Base-by-base conservation (phyloP, 2,797 vertebrate genomes). In the Lithobates sylvaticus region DNA sequence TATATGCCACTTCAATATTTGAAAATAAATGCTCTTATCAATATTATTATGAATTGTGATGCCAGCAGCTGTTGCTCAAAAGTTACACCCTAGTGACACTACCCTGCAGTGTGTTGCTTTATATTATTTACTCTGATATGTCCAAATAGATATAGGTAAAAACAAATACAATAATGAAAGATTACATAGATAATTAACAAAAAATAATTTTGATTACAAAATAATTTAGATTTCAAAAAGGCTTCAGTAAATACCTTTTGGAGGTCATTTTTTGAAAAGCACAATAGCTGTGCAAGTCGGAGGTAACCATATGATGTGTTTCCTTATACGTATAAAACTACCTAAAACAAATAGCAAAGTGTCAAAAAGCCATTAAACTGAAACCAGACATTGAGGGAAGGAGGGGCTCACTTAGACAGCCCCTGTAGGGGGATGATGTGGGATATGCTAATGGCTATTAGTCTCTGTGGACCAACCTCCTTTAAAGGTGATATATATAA, bases 401-500 rank as follows among this genome's bases (percentile, higher is more conserved):
- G 90, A 84, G 90, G 92, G 92, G 95, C 93, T 91, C 92, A 92
- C 92, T 89, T 93, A 93, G 91, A 89, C 95, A 92, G 93, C 93
- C 94, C 91, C 88, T 85, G 83, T 88, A 85, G 84, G 91, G 91
- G 93, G 90, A 89, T 91, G 91, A 83, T 89, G 91, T 91, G 92
- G 91, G 93, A 93, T 94, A 97, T 96, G 96, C 97, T 97, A 97
- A 97, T 96, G 94, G 94, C 88, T 94, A 93, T 92, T 89, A 94
- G 94, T 95, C 95, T 92, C 95, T 92, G 93, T 91, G 93, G 95
- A 94, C 94, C 95, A 92, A 94, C 93, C 95, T 93, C 94, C 95
- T 93, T 88, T 90, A 90, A 91, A 94, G 89, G 85, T 92, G 91
- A 91, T 95, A 96, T 96, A 97, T 96, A 99, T 94, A 96, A 96